Base-by-base conservation (phyloP, 2,797 vertebrate genomes). In the Prionace glauca region DNA sequence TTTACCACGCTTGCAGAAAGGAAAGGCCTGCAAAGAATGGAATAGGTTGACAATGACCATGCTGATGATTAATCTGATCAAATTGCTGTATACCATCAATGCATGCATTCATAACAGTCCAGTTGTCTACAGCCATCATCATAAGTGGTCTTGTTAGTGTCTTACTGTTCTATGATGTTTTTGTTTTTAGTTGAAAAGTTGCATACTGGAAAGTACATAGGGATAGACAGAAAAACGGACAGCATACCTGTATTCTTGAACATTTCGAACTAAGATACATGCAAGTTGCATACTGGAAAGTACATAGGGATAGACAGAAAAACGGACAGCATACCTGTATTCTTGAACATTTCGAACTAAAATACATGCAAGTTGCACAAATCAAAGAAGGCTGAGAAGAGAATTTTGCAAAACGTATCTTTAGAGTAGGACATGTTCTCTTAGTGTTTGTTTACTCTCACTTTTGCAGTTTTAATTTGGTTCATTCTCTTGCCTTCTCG, bases 1-100 rank as follows among this genome's bases (percentile, higher is more conserved):
- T 98, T 98, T 98, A 97, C 97, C 98, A 97, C 98, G 98, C 99
- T 98, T 97, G 97, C 99, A 99, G 99, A 98, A 98, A 98, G 98
- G 97, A 96, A 97, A 98, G 97, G 97, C 96, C 97, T 97, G 97
- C 98, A 98, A 97, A 97, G 97, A 98, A 96, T 97, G 98, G 98
- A 97, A 96, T 98, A 96, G 97, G 97, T 97, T 98, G 98, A 96
- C 97, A 97, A 96, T 97, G 98, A 97, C 98, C 98, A 98, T 98
- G 98, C 98, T 97, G 97, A 97, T 97, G 98, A 98, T 97, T 77
- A 95, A 95, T 95, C 71, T 95, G 97, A 97, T 96, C 96, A 95
- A 96, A 95, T 79, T 96, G 95, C 79, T 96, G 95, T 96, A 96
- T 97, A 96, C 97, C 97, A 96, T 10, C 96, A 94, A 96, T 96